Base-by-base conservation (phyloP, 2,113 vertebrate species). In the Chloropsis cyanopogon region DNA sequence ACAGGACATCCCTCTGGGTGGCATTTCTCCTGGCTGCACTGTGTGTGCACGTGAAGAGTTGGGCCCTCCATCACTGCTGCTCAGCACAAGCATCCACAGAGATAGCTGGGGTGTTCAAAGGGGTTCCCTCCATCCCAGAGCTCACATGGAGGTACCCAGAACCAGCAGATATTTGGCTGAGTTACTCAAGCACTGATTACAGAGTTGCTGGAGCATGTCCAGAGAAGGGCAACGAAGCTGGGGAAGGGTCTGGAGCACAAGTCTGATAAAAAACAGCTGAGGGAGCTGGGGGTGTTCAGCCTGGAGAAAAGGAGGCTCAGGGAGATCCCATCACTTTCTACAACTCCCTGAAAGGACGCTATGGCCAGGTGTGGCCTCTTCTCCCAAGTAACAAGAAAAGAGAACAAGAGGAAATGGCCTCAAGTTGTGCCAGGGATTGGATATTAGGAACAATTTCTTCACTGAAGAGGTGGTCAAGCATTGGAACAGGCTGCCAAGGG, bases 21-120 rank as follows among this genome's bases (percentile, higher is more conserved):
- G 54, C 41, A 28, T 70, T 89, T 78, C 72, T 80, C 44, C 37
- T 53, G 54, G 54, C 15, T 68, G 46, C n/a, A 53, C 46, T 33
- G 18, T 18, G 5, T 0, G 0, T 35, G 41, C 31, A 28, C 4
- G 2, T 3, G 15, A 10, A 35, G n/a, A 69, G 25, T 69, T 2
- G 1, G 19, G 25, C 4, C 33, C 23, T 82, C 31, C 75, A 56
- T 7, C 37, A 18, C 37, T 49, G 7, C 23, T 46, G 15, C 26
- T 60, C 39, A 79, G 23, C 46, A 50, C 15, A n/a, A 46, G 9
- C 39, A 66, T 13, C 52, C 21, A 60, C 4, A 4, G 50, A 70
- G n/a, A 20, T 2, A 14, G 11, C 44, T 56, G 33, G 8, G 16
- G 12, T 70, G 20, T 18, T 82, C 76, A n/a, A 42, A 75, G 35